Evolutionary conservation across 2,113 vertebrate genomes (phyloP).

Genomic region (Centropus unirufus): DNA sequence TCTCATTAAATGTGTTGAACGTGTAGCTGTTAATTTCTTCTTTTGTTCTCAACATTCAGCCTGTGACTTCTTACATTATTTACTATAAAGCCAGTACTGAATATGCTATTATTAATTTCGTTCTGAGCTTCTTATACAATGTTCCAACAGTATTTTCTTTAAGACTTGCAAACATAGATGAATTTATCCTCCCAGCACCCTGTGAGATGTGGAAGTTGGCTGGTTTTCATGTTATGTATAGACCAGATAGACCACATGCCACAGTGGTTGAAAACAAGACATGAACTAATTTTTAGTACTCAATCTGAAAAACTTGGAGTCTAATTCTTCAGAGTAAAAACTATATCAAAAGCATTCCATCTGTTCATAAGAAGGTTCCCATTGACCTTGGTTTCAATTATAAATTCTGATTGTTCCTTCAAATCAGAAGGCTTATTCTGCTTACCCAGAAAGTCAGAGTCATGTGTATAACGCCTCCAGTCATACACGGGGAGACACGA

Average conservation of each 20-base stretch:
- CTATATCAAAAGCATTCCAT: not conserved
- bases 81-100: not conserved
- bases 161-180: not conserved
- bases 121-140: not conserved
- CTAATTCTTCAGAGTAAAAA: not conserved
- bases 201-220: not conserved
- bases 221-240: not conserved
- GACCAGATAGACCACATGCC: not conserved
- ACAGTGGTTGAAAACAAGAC: not conserved
- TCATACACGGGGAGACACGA: not conserved
- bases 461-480: fast-evolving
- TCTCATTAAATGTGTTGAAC: not conserved
- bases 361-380: not conserved
- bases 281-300: not conserved
- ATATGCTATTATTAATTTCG: not conserved
- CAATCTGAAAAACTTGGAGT: not conserved
- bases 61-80: not conserved
- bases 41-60: not conserved
- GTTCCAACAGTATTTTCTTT: not conserved
- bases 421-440: not conserved
- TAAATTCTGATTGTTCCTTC: not conserved
- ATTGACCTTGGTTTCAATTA: not conserved
- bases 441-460: not conserved
- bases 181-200: not conserved
- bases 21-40: not conserved